A percentile compares a stretch with the other conserved stretches of the same genome.
Conservation (phyloP, 2,888 invertebrate species). For the Carterocephalus palaemon region DNA sequence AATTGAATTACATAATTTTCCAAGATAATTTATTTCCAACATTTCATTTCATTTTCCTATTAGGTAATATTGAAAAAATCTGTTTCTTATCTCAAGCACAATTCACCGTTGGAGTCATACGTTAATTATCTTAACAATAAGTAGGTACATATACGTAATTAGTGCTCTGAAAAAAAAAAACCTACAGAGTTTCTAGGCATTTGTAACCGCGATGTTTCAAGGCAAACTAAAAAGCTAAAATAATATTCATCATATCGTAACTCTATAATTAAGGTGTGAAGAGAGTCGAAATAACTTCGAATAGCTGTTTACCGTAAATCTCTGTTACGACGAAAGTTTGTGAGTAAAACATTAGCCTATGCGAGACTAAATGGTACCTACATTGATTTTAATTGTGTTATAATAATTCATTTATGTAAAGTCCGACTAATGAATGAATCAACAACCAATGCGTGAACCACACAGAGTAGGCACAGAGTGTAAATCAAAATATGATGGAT, state of each 20-base stretch:
- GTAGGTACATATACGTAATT: constrained; percentile 28
- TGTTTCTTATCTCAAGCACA: too few species aligned
- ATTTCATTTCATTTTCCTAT: too few species aligned
- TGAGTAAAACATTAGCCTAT: constrained; percentile 61
- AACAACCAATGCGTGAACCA: too few species aligned
- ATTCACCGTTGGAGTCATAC: too few species aligned
- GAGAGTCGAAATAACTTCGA: constrained; percentile 64
- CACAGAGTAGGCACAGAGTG: too few species aligned
- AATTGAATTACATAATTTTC: too few species aligned
- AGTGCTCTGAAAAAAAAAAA: constrained; percentile 33
- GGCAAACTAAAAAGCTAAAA: constrained; percentile 53
- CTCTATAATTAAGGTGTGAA: constrained; percentile 72
- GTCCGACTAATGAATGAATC: too few species aligned
- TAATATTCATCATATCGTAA: constrained; percentile 67
- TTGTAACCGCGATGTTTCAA: constrained; percentile 55
- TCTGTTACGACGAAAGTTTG: constrained; percentile 64
- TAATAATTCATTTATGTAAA: too few species aligned
- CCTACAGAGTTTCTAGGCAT: constrained; percentile 35
- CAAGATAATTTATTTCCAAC: too few species aligned
- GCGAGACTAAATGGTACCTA: constrained; percentile 61
- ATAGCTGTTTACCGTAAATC: constrained; percentile 69
- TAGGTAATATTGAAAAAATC: too few species aligned
- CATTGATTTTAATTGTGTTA: constrained; percentile 69
- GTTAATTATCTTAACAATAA: too few species aligned
- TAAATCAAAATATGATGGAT: too few species aligned